These are phyloP conservation scores for Crotalus tigris DNA, from an alignment of 2,113 vertebrate genomes.

Conservation along the genomic window DNA sequence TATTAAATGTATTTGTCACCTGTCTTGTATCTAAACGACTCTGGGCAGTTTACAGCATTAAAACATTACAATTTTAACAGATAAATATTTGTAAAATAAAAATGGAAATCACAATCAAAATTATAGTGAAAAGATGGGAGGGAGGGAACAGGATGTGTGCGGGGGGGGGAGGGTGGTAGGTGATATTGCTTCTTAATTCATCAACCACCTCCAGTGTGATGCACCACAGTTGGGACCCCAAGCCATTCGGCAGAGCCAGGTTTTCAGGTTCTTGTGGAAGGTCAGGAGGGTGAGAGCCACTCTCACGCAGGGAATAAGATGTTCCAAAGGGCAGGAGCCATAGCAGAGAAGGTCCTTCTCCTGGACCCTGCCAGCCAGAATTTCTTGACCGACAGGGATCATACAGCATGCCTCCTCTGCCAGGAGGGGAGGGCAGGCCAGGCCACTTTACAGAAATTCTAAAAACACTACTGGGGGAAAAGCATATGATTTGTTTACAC, in stretches of 20 bases:
- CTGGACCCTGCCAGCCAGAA: neutral
- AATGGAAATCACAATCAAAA: neutral
- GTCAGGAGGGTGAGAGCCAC: too few relatives aligned
- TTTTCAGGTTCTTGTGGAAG: too few relatives aligned
- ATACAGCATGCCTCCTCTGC: neutral
- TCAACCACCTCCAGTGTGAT: too few relatives aligned
- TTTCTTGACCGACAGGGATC: neutral
- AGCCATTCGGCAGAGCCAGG: too few relatives aligned
- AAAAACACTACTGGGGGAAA: neutral
- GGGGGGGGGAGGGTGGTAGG: too few relatives aligned
- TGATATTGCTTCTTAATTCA: too few relatives aligned
- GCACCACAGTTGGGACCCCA: too few relatives aligned
- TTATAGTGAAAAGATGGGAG: neutral
- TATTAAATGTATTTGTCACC: neutral
- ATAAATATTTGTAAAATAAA: neutral
- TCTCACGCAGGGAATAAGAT: too few relatives aligned
- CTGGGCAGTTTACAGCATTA: neutral
- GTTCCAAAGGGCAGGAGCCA: neutral
- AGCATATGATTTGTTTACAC: neutral
- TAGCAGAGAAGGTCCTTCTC: neutral
- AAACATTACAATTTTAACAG: neutral
- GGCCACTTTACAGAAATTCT: neutral
- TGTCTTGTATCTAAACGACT: neutral
- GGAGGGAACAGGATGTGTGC: neutral
- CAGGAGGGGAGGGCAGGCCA: neutral